Percentiles rank a stretch among this genome's conserved stretches.
Evolutionary conservation across 2,113 vertebrate species (phyloP).

Genomic region (Crocuta crocuta): DNA sequence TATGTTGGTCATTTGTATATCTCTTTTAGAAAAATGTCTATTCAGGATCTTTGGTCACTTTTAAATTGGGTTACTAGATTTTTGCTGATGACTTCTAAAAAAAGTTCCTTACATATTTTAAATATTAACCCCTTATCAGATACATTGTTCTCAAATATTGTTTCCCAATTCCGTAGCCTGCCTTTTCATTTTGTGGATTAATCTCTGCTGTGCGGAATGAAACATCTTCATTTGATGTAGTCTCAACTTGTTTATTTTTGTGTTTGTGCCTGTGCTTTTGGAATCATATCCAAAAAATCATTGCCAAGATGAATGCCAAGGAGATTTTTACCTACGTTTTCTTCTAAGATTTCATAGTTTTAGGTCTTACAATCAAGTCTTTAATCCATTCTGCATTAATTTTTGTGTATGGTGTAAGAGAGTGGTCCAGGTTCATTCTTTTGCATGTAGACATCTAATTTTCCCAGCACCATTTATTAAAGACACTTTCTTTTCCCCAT

Average conservation of each 20-base stretch:
- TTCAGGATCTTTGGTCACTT: background rate
- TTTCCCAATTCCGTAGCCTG: background rate
- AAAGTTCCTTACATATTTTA: background rate
- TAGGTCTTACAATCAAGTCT: background rate
- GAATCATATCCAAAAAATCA: background rate
- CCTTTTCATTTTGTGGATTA: background rate
- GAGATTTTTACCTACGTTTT: background rate
- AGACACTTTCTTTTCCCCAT: background rate
- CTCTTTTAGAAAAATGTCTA: background rate
- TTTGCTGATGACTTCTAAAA: background rate
- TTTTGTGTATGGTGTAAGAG: background rate
- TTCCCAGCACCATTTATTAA: background rate
- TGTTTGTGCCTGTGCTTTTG: background rate
- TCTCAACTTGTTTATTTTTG: background rate
- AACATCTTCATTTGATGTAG: background rate
- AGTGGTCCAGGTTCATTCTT: background rate
- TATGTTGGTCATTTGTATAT: background rate
- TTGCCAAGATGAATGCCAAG: background rate
- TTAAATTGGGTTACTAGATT: background rate
- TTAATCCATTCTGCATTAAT: background rate
- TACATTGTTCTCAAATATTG: background rate
- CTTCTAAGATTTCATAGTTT: background rate
- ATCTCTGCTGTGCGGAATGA: background rate
- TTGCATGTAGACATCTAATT: background rate
- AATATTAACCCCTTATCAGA: background rate